phyloP scores from a whole-genome alignment of 2,888 invertebrate species.

The Ormyrus thymus region DNA sequence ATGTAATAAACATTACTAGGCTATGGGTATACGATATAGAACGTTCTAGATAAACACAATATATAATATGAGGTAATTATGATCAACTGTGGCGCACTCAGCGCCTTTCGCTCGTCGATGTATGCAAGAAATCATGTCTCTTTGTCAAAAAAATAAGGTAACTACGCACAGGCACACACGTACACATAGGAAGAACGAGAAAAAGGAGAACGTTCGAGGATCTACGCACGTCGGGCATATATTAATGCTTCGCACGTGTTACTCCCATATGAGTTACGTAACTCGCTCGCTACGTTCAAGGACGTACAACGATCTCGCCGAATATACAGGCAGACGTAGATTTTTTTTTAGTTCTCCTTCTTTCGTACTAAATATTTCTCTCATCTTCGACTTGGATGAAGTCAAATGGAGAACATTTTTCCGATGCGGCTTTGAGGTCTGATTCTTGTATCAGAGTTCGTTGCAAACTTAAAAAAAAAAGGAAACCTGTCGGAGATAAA shows the following conservation, averaged over 20 bases:
- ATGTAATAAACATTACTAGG: slow-evolving; percentile 31
- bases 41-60: slow-evolving; percentile 40
- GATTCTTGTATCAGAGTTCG: slow-evolving; percentile 6
- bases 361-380: not conserved
- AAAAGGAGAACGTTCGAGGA: not conserved
- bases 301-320: slow-evolving; percentile 3
- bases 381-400: not conserved
- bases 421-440: not conserved
- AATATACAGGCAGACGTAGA: not conserved
- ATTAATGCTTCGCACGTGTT: not conserved
- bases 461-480: not conserved
- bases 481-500: not conserved
- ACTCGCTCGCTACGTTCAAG: slow-evolving; percentile 12
- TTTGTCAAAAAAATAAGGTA: not conserved
- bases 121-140: slow-evolving; percentile 4
- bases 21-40: slow-evolving; percentile 42
- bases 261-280: not conserved
- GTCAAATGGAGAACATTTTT: not conserved
- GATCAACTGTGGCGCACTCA: slow-evolving; percentile 33
- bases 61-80: slow-evolving; percentile 35
- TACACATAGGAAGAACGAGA: not conserved
- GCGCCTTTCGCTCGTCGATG: slow-evolving; percentile 10
- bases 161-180: slow-evolving; percentile 7
- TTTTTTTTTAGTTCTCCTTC: not conserved
- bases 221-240: not conserved